Evolutionary conservation across 2,797 vertebrate genomes (phyloP).

Genomic region (Moxostoma hubbsi): DNA sequence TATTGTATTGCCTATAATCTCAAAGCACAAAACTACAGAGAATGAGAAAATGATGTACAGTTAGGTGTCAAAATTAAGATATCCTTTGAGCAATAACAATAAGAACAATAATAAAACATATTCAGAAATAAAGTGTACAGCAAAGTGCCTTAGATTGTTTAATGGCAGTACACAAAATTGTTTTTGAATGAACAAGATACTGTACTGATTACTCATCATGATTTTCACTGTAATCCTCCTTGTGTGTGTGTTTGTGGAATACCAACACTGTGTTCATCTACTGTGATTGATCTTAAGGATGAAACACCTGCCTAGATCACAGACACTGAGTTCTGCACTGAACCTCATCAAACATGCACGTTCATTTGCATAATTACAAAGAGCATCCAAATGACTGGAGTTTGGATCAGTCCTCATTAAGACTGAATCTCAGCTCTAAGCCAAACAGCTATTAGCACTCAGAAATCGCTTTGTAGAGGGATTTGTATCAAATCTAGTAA

Average conservation of each 20-base stretch:
- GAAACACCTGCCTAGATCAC: slow-evolving; percentile 59
- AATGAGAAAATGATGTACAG: background rate
- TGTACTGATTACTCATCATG: slow-evolving; percentile 46
- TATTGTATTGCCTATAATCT: no score
- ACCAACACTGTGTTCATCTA: slow-evolving; percentile 48
- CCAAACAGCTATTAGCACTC: slow-evolving; percentile 54
- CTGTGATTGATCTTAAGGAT: slow-evolving; percentile 55
- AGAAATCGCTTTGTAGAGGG: slow-evolving; percentile 53
- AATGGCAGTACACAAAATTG: background rate
- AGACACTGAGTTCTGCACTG: slow-evolving; percentile 61
- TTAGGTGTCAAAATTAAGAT: background rate
- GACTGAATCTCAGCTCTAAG: slow-evolving; percentile 55
- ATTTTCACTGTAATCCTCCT: slow-evolving; percentile 38
- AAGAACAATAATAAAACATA: background rate
- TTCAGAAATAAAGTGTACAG: background rate
- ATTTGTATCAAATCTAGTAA: slow-evolving; percentile 47
- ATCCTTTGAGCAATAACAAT: background rate
- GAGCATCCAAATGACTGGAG: slow-evolving; percentile 59
- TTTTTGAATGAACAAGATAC: slow-evolving; percentile 24
- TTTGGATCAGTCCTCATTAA: slow-evolving; percentile 61
- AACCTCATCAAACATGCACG: slow-evolving; percentile 62
- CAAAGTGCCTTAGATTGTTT: background rate
- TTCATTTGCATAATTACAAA: slow-evolving; percentile 65
- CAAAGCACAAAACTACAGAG: background rate
- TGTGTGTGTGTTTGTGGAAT: slow-evolving; percentile 45